Evolutionary conservation across 2,113 vertebrate species (phyloP), one percentile per base, ranked within the genome.

Genomic region (Engystomops pustulosus): DNA sequence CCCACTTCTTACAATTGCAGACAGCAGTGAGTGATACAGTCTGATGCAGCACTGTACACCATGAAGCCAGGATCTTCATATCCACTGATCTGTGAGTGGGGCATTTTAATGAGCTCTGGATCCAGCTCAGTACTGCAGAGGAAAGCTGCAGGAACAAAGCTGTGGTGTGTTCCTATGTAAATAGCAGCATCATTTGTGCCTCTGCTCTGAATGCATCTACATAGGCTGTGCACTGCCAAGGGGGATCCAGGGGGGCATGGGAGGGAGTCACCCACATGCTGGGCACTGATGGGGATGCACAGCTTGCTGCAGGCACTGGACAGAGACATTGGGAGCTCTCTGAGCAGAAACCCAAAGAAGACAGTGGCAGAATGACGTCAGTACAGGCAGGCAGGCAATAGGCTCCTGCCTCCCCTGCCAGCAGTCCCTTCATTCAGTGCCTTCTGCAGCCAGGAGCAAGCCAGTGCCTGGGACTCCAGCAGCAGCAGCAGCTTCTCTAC

Each of bases 291-390:
- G 60, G 55, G 38, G 53, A 36, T 11, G 82, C 45, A 60, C 68
- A 7, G 18, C 32, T 30, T 36, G 69, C 51, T 41, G 15, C 2
- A 15, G 20, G 69, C 32, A 71, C 72, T 68, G 25, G 76, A 44
- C 45, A 65, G 25, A 34, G 36, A 60, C 11, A 11, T 27, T 30
- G 27, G 58, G 30, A 62, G 70, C 81, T 32, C 25, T 51, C 81
- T 67, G 85, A 86, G 87, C 87, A 65, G 88, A 87, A 87, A 71
- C 86, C 72, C 83, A 87, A 34, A 81, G 38, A 41, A 41, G 38
- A 87, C 85, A 49, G 88, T 60, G 88, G 87, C 89, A 78, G 90
- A 80, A 89, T 93, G 92, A 93, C 91, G 91, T 93, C 92, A 93
- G 83, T 34, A 41, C 86, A 90, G 88, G 86, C 88, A 88, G 91